Conservation (phyloP, 1,140 invertebrate species). For the Procambarus clarkii region DNA sequence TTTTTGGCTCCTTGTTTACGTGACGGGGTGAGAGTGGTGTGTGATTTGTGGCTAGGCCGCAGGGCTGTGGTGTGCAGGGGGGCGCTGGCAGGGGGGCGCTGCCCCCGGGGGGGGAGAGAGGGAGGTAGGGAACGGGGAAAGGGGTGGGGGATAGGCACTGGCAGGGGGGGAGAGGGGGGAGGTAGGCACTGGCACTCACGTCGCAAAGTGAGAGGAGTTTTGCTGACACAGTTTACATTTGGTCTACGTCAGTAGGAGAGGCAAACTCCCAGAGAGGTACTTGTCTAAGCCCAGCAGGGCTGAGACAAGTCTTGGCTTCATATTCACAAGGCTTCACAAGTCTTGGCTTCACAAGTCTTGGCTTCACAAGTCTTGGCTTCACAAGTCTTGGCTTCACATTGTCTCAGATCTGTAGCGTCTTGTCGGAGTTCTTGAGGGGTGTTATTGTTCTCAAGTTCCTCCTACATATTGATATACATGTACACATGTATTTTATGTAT, state of each 20-base stretch:
- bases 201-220: too few species aligned
- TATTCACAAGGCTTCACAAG: too few species aligned
- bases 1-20: conserved; percentile 31
- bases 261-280: too few species aligned
- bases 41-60: conserved; percentile 25
- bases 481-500: not conserved
- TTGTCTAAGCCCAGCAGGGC: too few species aligned
- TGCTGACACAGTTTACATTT: too few species aligned
- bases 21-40: not conserved
- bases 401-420: too few species aligned
- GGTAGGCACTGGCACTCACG: not conserved
- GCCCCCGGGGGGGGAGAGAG: not conserved
- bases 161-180: not conserved
- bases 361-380: too few species aligned
- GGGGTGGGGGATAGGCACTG: not conserved
- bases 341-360: too few species aligned
- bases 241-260: not conserved
- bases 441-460: too few species aligned
- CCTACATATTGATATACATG: not conserved
- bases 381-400: too few species aligned
- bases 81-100: not conserved
- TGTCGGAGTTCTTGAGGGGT: too few species aligned
- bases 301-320: too few species aligned
- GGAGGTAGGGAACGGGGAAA: not conserved
- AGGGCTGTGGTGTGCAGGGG: not conserved